Conservation (phyloP, 1,140 invertebrate genomes). For the Cydia splendana region DNA sequence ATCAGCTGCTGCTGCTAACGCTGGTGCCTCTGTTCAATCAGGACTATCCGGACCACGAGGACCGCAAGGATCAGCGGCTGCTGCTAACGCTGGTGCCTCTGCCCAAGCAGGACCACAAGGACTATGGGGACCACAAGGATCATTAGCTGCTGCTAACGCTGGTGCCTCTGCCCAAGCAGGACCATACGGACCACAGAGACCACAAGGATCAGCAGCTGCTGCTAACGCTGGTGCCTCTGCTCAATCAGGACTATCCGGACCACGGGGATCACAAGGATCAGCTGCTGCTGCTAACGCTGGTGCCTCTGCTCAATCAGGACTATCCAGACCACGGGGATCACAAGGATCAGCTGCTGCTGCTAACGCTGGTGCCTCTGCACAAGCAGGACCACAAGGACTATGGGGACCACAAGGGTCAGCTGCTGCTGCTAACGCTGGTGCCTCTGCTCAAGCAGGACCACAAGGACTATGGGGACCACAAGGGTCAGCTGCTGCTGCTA, state of each 20-base stretch:
- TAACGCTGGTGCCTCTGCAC: not conserved
- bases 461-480: not conserved
- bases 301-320: slow-evolving; percentile 14
- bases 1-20: not conserved
- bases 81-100: not conserved
- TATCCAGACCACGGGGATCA: not conserved
- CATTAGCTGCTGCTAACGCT: slow-evolving; percentile 12
- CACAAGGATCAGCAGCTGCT: slow-evolving; percentile 23
- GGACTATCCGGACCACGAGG: not conserved
- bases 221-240: slow-evolving; percentile 17
- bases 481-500: not conserved
- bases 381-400: slow-evolving; percentile 3
- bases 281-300: slow-evolving; percentile 2
- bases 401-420: slow-evolving; percentile 5
- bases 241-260: not conserved
- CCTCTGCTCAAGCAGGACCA: not conserved
- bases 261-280: not conserved
- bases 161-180: not conserved
- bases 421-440: not conserved
- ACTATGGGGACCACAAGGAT: not conserved
- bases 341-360: slow-evolving; percentile 5
- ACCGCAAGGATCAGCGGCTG: slow-evolving; percentile 21
- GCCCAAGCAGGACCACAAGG: slow-evolving; percentile 23
- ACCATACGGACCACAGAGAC: slow-evolving; percentile 14
- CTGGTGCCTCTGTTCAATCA: not conserved